Conservation (phyloP, 2,113 vertebrate genomes). For the Rhinopomastus cyanomelas region DNA sequence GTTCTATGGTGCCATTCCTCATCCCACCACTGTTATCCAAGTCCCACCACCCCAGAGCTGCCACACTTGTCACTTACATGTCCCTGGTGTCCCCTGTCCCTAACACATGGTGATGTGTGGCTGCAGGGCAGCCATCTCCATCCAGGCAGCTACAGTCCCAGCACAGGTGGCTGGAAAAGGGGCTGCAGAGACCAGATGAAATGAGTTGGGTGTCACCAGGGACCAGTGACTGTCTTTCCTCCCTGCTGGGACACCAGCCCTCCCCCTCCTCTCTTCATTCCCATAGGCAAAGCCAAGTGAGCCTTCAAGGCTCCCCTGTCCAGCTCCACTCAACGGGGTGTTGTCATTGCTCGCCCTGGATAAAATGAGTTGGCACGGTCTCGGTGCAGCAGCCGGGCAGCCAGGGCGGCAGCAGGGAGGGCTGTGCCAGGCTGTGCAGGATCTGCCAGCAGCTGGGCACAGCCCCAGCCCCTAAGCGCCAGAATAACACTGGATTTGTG, state of each 20-base stretch:
- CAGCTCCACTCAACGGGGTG: background rate
- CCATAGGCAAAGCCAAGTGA: background rate
- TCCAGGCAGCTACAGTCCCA: background rate
- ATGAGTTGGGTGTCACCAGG: background rate
- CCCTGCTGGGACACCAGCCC: background rate
- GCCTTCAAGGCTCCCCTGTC: background rate
- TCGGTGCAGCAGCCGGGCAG: background rate
- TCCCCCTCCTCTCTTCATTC: background rate
- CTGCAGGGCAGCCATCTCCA: background rate
- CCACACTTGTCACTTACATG: fast-evolving
- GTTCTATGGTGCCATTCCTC: background rate
- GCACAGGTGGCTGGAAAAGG: background rate
- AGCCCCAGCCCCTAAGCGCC: background rate
- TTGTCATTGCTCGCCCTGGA: background rate
- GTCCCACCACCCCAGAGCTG: background rate
- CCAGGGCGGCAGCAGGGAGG: background rate
- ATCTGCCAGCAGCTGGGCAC: conserved; percentile 32
- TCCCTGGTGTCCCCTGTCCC: background rate
- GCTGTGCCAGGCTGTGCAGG: conserved; percentile 31
- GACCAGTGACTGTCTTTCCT: background rate
- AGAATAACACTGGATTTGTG: conserved; percentile 32
- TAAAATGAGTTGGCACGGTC: background rate
- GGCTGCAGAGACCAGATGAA: background rate
- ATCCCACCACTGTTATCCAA: background rate
- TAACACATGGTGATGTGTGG: fast-evolving